These are phyloP conservation scores for Hemiscyllium ocellatum DNA, from an alignment of 2,113 vertebrate genomes.

Conservation along the genomic window DNA sequence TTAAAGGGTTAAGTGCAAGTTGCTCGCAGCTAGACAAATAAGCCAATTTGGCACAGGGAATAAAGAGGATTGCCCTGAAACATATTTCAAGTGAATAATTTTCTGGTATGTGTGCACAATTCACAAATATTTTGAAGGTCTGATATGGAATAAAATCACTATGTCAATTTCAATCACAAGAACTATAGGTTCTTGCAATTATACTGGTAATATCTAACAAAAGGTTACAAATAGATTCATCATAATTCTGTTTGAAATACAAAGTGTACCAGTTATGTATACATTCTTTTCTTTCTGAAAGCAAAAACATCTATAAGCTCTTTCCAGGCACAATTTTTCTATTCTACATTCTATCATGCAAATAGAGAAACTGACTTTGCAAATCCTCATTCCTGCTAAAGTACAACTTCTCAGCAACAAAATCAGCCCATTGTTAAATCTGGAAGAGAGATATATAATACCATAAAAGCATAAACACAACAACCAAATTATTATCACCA, in stretches of 20 bases:
- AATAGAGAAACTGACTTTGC: not conserved
- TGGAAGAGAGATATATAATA: not conserved
- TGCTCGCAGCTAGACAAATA: not conserved
- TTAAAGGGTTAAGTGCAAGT: not conserved
- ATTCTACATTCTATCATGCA: not conserved
- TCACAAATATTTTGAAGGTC: not conserved
- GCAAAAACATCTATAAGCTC: too few species aligned
- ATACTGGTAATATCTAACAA: not conserved
- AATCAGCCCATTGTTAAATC: not conserved
- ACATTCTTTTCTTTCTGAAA: not conserved
- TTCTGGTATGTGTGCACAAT: not conserved
- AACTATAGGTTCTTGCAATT: not conserved
- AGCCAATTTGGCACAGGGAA: not conserved
- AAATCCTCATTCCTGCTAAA: not conserved
- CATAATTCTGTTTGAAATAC: not conserved
- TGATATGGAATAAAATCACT: not conserved
- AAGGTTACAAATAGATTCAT: not conserved
- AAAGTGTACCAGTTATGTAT: not conserved
- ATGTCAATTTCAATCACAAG: not conserved
- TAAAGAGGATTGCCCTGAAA: not conserved
- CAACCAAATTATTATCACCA: not conserved
- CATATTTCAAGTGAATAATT: not conserved
- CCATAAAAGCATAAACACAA: not conserved
- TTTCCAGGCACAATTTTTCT: not conserved
- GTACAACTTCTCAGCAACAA: not conserved